Evolutionary conservation across 30 jellyfish, hydroid and myxozoan species (phyloP).

Genomic region (Catostylus mosaicus): DNA sequence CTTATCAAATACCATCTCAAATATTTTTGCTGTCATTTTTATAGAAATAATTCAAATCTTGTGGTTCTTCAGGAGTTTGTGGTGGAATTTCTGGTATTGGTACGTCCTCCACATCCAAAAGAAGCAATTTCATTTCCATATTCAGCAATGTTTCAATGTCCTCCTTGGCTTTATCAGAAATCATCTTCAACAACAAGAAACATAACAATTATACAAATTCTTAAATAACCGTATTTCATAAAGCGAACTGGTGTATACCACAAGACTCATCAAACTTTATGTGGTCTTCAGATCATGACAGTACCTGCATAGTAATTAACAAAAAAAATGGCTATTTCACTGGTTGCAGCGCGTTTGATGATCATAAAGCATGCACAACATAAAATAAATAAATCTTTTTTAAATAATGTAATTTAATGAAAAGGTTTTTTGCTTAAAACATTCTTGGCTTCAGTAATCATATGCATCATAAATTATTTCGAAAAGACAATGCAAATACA

Average conservation of each 20-base stretch:
- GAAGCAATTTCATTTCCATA: slow-evolving; percentile 93
- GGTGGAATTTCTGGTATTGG: slow-evolving; percentile 93
- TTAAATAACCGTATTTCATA: neutral
- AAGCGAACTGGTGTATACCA: neutral
- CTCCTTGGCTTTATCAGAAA: slow-evolving; percentile 79
- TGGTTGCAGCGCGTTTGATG: no score
- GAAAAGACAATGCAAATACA: no score
- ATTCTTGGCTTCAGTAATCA: no score
- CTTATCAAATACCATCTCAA: neutral
- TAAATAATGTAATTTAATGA: no score
- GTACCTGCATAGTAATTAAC: no score
- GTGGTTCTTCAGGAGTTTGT: slow-evolving; percentile 83
- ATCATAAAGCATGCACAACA: no score
- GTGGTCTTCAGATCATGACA: no score
- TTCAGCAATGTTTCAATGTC: slow-evolving; percentile 92
- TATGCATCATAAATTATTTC: no score
- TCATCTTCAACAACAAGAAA: slow-evolving; percentile 76
- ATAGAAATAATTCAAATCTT: slow-evolving; percentile 73
- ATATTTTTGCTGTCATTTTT: slow-evolving; percentile 68
- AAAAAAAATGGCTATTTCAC: no score
- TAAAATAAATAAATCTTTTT: no score
- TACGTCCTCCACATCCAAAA: slow-evolving; percentile 91
- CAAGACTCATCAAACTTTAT: no score
- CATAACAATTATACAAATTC: neutral
- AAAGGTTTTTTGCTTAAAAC: no score